A percentile compares a stretch with the other conserved stretches of the same genome.
phyloP scores from a whole-genome alignment of 1,140 invertebrate genomes.

The Procambarus clarkii region DNA sequence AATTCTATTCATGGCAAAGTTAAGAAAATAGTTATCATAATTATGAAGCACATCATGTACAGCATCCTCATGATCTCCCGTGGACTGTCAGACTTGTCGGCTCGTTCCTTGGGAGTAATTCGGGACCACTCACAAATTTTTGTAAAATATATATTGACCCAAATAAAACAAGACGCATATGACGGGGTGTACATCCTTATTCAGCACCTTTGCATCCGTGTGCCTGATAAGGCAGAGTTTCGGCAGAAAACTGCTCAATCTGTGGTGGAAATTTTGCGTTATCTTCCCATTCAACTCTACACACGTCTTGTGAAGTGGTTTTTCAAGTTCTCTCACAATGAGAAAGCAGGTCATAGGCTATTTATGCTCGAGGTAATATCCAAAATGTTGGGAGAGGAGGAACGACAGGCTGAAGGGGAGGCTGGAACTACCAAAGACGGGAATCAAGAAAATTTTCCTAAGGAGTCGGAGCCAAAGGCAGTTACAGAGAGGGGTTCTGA shows the following conservation, averaged over 20 bases:
- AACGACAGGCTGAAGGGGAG: constrained; percentile 67
- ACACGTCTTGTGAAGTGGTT: constrained; percentile 78
- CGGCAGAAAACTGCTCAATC: constrained; percentile 78
- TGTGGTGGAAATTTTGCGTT: constrained; percentile 77
- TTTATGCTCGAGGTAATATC: constrained; percentile 78
- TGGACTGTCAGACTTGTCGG: constrained; percentile 75
- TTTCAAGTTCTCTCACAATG: constrained; percentile 77
- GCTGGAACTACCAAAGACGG: not conserved
- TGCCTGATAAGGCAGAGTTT: constrained; percentile 80
- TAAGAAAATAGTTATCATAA: constrained; percentile 76
- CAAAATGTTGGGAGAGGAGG: constrained; percentile 76
- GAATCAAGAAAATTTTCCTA: not conserved
- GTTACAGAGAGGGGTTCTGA: constrained; percentile 40
- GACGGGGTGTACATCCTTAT: constrained; percentile 77
- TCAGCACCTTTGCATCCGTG: constrained; percentile 80
- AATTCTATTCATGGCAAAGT: constrained; percentile 77
- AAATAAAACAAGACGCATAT: constrained; percentile 75
- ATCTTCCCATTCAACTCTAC: constrained; percentile 72
- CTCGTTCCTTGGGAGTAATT: constrained; percentile 75
- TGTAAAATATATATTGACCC: constrained; percentile 76
- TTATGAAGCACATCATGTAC: constrained; percentile 78
- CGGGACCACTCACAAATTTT: constrained; percentile 79
- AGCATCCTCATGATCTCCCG: constrained; percentile 76
- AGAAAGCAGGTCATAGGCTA: constrained; percentile 77
- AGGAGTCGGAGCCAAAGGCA: constrained; percentile 56